phyloP scores from a whole-genome alignment of 2,797 vertebrate genomes.

The Agapornis canus region DNA sequence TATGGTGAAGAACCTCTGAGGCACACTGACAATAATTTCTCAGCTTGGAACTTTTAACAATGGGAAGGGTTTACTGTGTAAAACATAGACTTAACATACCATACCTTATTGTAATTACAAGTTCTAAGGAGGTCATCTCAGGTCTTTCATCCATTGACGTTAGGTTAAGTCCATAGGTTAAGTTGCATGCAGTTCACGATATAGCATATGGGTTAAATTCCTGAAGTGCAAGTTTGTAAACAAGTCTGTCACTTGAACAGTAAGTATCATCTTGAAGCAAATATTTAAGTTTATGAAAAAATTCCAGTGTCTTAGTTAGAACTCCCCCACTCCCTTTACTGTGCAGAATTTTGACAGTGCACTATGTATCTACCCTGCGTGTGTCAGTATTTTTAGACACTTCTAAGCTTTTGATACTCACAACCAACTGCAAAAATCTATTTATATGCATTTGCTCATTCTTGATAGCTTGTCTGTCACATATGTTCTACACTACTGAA shows the following conservation, averaged over 20 bases:
- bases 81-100: background rate
- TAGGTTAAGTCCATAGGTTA: background rate
- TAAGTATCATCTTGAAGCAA: background rate
- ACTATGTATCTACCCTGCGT: background rate
- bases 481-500: background rate
- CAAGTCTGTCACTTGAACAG: background rate
- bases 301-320: background rate
- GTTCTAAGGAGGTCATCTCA: background rate
- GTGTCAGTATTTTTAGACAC: conserved; percentile 20
- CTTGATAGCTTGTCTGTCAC: background rate
- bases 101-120: background rate
- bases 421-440: conserved; percentile 21
- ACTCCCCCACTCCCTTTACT: background rate
- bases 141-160: background rate
- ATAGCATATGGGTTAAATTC: background rate
- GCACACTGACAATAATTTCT: background rate
- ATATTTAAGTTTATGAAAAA: background rate
- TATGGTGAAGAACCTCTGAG: background rate
- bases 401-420: background rate
- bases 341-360: background rate
- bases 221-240: background rate
- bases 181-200: background rate
- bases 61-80: background rate
- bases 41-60: background rate
- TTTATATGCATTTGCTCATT: conserved; percentile 34